phyloP scores from a whole-genome alignment of 1,140 invertebrate species.

The Metopolophium dirhodum region DNA sequence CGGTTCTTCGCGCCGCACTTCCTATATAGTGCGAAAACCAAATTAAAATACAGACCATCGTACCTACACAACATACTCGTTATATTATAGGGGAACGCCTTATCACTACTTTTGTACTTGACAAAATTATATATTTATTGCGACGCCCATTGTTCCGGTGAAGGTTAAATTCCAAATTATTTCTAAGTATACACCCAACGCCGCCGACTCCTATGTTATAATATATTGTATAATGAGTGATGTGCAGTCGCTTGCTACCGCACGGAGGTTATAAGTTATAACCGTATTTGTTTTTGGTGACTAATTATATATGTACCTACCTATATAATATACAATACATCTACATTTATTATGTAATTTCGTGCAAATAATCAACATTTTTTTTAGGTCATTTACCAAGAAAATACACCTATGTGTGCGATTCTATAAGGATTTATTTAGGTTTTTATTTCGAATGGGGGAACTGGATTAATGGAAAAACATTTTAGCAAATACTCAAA shows the following conservation, averaged over 20 bases:
- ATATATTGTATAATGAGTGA: neutral
- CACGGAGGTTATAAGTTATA: neutral
- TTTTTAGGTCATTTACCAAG: neutral
- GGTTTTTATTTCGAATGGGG: neutral
- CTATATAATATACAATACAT: no score
- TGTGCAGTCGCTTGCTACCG: neutral
- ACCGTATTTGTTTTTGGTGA: neutral
- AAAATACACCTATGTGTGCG: neutral
- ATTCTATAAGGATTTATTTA: neutral
- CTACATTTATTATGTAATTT: neutral
- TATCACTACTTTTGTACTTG: constrained; percentile 15
- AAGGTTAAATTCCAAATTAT: constrained; percentile 33
- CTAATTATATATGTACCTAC: neutral
- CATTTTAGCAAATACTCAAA: neutral
- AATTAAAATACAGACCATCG: neutral
- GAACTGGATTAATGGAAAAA: neutral
- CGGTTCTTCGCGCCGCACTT: neutral
- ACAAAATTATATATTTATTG: constrained; percentile 23
- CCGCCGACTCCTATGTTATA: neutral
- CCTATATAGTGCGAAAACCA: neutral
- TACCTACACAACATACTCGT: neutral
- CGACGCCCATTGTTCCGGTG: neutral
- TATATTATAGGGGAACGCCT: neutral
- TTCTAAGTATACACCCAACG: neutral
- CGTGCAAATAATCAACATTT: neutral